These are phyloP conservation scores for Anniella stebbinsi DNA, from an alignment of 2,797 vertebrate species.

Conservation along the genomic window DNA sequence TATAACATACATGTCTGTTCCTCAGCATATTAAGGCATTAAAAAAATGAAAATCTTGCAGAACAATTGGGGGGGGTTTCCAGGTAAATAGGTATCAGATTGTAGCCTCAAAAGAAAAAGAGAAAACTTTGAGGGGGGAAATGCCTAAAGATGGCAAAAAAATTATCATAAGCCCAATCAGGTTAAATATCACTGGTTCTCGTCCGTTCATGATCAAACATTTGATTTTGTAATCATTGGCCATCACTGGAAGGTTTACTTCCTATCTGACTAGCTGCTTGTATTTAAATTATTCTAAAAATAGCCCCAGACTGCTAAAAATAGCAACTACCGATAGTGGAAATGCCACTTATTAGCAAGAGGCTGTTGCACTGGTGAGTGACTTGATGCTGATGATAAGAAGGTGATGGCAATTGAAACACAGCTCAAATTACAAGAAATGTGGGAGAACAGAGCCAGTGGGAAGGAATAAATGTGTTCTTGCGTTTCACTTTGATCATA, in stretches of 20 bases:
- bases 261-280: conserved; percentile 57
- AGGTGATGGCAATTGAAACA: neutral
- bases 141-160: accelerated
- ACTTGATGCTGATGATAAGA: neutral
- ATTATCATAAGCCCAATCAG: conserved; percentile 6
- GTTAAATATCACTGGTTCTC: conserved; percentile 41
- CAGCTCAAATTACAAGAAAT: neutral
- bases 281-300: conserved; percentile 63
- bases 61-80: too few relatives aligned
- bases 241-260: conserved; percentile 43
- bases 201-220: conserved; percentile 14
- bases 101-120: neutral
- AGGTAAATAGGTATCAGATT: neutral
- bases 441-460: neutral
- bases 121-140: too few relatives aligned
- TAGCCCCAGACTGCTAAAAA: conserved; percentile 61
- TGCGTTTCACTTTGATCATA: neutral
- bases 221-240: conserved; percentile 31
- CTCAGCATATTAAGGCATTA: neutral
- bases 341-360: conserved; percentile 36
- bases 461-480: neutral
- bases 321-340: conserved; percentile 41
- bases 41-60: neutral
- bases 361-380: neutral
- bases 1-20: neutral